Conservation (phyloP, 2,113 vertebrate genomes). For the Heliornis fulica region DNA sequence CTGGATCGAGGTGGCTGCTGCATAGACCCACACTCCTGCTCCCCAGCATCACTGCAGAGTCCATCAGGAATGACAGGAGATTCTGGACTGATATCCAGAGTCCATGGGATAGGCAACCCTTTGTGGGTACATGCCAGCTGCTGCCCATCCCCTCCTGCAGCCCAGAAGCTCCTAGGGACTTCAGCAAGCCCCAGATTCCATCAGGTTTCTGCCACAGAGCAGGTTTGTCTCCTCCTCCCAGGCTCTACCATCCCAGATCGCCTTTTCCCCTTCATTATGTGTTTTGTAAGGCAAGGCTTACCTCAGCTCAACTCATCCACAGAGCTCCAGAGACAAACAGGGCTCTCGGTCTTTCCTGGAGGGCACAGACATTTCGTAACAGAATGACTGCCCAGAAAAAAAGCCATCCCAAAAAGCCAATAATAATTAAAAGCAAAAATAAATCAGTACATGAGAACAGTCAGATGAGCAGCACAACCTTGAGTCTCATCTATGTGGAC, state of each 20-base stretch:
- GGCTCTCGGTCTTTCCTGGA: neutral
- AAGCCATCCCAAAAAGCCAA: neutral
- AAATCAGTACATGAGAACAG: neutral
- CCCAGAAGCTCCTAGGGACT: neutral
- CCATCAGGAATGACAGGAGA: neutral
- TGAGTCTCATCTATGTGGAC: neutral
- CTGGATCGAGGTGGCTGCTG: neutral
- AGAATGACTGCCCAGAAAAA: neutral
- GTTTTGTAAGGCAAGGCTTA: neutral
- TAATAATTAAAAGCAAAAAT: neutral
- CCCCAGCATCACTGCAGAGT: neutral
- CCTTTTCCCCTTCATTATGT: neutral
- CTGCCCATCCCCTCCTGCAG: neutral
- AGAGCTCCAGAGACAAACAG: neutral
- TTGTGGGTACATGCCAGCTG: neutral
- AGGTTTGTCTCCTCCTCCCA: neutral
- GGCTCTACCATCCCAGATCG: neutral
- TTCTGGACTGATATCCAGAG: neutral
- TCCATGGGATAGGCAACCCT: neutral
- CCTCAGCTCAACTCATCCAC: neutral
- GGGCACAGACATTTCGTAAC: neutral
- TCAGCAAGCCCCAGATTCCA: neutral
- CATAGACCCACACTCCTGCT: neutral
- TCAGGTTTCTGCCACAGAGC: neutral
- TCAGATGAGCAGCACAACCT: neutral